Conservation (phyloP, 2,113 vertebrate species). For the Limnothrissa miodon region DNA sequence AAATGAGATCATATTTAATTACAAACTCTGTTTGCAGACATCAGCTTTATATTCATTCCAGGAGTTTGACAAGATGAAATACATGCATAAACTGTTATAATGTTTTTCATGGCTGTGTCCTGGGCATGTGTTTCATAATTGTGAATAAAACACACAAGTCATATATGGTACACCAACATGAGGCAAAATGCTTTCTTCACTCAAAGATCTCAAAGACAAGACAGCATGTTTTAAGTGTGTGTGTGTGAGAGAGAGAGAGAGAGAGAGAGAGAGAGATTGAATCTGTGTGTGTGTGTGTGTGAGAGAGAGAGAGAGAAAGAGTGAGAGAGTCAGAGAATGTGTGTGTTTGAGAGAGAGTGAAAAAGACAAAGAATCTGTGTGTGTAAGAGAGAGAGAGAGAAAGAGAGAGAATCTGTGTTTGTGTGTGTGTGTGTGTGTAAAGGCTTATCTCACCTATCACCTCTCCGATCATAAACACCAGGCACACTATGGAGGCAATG, state of each 20-base stretch:
- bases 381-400: too few species aligned
- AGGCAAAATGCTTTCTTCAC: background rate
- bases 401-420: too few species aligned
- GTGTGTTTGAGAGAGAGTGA: background rate
- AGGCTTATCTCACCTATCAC: slow-evolving; percentile 72
- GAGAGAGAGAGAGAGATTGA: too few species aligned
- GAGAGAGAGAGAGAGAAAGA: too few species aligned
- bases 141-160: background rate
- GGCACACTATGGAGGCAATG: slow-evolving; percentile 84
- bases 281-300: background rate
- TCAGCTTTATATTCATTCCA: background rate
- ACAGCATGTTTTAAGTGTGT: background rate
- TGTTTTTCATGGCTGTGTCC: background rate
- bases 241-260: too few species aligned
- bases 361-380: too few species aligned
- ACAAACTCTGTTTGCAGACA: background rate
- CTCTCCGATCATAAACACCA: slow-evolving; percentile 93
- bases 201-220: background rate
- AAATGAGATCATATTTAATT: background rate
- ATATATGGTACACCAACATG: background rate
- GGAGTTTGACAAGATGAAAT: too few species aligned
- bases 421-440: background rate
- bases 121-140: background rate
- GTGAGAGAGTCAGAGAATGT: too few species aligned
- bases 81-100: too few species aligned